phyloP scores from a whole-genome alignment of 2,888 invertebrate genomes.

The Stegana nigrithorax region DNA sequence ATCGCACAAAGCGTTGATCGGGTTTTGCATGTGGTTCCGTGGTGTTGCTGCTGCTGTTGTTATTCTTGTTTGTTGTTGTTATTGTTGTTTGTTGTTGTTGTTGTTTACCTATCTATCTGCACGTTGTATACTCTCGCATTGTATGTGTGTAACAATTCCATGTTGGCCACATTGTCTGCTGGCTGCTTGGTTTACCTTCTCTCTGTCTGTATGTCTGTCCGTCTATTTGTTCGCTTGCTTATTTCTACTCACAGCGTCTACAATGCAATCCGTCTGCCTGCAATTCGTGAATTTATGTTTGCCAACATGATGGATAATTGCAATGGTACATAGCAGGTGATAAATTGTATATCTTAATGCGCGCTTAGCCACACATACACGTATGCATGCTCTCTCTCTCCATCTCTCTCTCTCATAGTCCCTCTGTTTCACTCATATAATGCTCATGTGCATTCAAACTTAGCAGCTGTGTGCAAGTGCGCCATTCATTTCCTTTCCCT shows the following conservation, averaged over 20 bases:
- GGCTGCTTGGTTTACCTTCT: background rate
- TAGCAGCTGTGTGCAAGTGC: background rate
- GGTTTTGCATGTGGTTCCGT: background rate
- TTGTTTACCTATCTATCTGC: too few species aligned
- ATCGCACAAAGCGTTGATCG: slow-evolving; percentile 19
- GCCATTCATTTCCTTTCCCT: slow-evolving; percentile 60
- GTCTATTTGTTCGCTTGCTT: background rate
- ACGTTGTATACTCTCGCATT: too few species aligned
- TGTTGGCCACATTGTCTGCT: background rate
- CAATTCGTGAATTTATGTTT: background rate
- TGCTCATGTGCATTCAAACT: background rate
- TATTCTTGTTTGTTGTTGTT: slow-evolving; percentile 21
- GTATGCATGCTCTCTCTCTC: background rate
- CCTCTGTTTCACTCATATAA: background rate
- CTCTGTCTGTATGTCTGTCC: background rate
- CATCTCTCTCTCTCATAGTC: background rate
- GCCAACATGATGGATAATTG: slow-evolving; percentile 6
- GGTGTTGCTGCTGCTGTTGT: slow-evolving; percentile 25
- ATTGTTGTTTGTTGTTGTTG: slow-evolving; percentile 29
- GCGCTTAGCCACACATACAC: too few species aligned
- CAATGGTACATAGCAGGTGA: background rate
- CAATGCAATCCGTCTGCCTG: background rate
- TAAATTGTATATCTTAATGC: background rate
- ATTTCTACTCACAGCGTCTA: background rate
- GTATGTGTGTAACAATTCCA: slow-evolving; percentile 17